Conservation (phyloP, 1,140 invertebrate genomes). For the Leptinotarsa defecta region DNA sequence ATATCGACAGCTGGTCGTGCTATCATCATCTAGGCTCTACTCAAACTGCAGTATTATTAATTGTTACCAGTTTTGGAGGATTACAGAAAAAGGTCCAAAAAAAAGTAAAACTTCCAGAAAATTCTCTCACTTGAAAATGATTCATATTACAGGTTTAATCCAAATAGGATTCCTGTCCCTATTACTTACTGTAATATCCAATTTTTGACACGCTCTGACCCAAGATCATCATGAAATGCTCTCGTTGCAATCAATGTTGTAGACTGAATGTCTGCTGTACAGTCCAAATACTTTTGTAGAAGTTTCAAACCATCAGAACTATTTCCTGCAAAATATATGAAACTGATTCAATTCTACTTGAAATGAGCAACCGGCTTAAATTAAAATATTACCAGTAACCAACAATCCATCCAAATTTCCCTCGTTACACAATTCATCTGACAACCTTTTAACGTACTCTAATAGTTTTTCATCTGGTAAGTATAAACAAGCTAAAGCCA, state of each 20-base stretch:
- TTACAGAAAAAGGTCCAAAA: too few relatives aligned
- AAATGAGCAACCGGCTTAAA: not conserved
- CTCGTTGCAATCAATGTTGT: constrained; percentile 80
- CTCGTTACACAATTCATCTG: constrained; percentile 70
- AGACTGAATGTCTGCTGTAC: constrained; percentile 91
- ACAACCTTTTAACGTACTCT: constrained; percentile 77
- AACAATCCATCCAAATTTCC: constrained; percentile 86
- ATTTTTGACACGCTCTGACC: constrained; percentile 40
- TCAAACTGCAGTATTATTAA: too few relatives aligned
- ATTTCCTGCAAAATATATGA: constrained; percentile 61
- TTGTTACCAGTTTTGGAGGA: too few relatives aligned
- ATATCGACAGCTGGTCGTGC: too few relatives aligned
- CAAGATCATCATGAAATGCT: constrained; percentile 69
- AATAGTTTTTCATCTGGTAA: constrained; percentile 79
- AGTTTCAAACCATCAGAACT: constrained; percentile 75
- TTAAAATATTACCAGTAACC: constrained; percentile 69
- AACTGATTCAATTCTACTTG: too few relatives aligned
- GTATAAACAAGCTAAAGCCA: constrained; percentile 93
- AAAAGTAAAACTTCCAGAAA: too few relatives aligned
- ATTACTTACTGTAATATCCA: constrained; percentile 46
- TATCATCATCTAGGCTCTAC: too few relatives aligned
- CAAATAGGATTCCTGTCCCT: not conserved
- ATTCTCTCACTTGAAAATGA: too few relatives aligned
- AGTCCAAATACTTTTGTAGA: constrained; percentile 87
- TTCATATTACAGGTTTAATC: too few relatives aligned